phyloP scores from a whole-genome alignment of 2,113 vertebrate species.

The Corydoras sp. region DNA sequence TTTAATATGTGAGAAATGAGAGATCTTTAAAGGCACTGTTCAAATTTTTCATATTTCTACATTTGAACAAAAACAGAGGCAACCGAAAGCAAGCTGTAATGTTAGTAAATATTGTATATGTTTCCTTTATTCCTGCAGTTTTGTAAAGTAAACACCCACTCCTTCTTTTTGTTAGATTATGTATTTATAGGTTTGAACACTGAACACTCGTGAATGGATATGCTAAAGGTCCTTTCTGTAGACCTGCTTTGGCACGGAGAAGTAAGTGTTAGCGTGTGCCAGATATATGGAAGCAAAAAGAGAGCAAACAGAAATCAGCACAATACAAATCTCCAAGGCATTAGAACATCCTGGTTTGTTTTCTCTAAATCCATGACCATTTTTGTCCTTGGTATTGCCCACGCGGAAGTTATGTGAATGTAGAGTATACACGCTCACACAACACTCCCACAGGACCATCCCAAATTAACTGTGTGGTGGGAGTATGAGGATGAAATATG shows the following conservation, averaged over 20 bases:
- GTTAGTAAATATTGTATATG: neutral
- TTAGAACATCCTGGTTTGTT: slow-evolving; percentile 13
- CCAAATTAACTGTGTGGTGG: too few species aligned
- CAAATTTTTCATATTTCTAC: too few species aligned
- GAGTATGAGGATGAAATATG: too few species aligned
- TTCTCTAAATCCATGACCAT: neutral
- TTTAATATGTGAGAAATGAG: too few species aligned
- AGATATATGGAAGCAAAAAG: neutral
- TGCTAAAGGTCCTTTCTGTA: slow-evolving; percentile 10
- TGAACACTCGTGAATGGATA: slow-evolving; percentile 8
- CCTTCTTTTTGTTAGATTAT: neutral
- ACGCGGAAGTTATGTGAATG: too few species aligned
- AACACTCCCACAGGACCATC: too few species aligned
- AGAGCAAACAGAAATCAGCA: slow-evolving; percentile 14
- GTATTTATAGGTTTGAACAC: slow-evolving; percentile 25
- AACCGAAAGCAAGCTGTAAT: too few species aligned
- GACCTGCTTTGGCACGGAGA: slow-evolving; percentile 4
- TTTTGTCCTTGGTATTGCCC: too few species aligned
- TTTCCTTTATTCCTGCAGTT: slow-evolving; percentile 10
- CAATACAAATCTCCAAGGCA: slow-evolving; percentile 3
- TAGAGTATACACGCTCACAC: too few species aligned
- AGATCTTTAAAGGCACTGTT: too few species aligned
- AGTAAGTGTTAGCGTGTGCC: slow-evolving; percentile 8
- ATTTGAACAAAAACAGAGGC: too few species aligned
- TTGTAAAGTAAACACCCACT: slow-evolving; percentile 4